Conservation (phyloP, 2,797 vertebrate species). For the Tinamus major region DNA sequence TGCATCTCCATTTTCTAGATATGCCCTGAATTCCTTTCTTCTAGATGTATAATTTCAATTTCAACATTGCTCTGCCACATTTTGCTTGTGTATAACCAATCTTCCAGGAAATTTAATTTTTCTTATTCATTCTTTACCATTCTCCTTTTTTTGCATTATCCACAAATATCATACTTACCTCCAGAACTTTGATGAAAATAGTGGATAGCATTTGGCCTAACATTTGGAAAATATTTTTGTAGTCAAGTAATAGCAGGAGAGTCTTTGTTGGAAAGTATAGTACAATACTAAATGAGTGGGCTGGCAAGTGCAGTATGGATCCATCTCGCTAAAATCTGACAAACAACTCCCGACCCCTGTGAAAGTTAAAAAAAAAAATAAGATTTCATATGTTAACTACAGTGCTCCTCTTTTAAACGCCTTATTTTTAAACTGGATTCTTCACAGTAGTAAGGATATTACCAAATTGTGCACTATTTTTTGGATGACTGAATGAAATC, state of each 20-base stretch:
- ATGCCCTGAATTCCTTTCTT: conserved; percentile 20
- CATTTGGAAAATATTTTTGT: neutral
- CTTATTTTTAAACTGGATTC: conserved; percentile 9
- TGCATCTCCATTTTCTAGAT: conserved; percentile 7
- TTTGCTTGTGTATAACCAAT: neutral
- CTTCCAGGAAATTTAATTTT: conserved; percentile 10
- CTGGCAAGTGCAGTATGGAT: conserved; percentile 1
- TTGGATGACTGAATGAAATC: conserved; percentile 42
- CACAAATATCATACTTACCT: neutral
- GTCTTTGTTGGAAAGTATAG: neutral
- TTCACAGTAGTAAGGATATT: conserved; percentile 8
- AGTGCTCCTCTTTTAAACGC: neutral
- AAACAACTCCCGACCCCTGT: neutral
- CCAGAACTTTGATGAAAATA: neutral
- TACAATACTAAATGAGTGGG: neutral
- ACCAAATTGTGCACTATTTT: neutral
- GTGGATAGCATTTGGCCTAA: neutral
- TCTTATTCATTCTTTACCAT: neutral
- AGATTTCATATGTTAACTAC: neutral
- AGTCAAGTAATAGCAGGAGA: neutral
- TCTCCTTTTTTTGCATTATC: neutral
- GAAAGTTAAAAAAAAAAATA: neutral
- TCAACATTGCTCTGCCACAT: neutral
- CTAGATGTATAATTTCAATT: neutral
- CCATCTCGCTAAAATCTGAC: conserved; percentile 9